Conservation (phyloP, 2,888 invertebrate species). For the Linyphia triangularis region DNA sequence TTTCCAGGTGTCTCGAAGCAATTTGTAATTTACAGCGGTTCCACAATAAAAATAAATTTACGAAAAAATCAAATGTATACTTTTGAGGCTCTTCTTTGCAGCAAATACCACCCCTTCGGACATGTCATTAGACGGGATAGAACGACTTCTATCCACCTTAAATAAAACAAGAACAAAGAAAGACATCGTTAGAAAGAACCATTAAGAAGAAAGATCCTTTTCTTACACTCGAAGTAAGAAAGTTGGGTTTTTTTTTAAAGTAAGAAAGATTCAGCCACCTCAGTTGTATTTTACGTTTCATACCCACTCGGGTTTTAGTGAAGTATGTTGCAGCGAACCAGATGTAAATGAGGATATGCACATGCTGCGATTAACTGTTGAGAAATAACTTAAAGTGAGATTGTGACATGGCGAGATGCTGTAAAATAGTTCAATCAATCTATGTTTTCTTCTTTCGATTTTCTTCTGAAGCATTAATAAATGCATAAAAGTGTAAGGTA, state of each 20-base stretch:
- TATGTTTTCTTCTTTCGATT: neutral
- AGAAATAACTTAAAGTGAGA: neutral
- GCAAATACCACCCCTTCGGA: neutral
- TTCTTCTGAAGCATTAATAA: too few relatives aligned
- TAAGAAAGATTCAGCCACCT: neutral
- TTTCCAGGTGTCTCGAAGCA: neutral
- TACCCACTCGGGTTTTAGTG: neutral
- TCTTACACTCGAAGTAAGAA: constrained; percentile 9
- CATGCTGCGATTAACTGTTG: neutral
- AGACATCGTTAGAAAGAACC: constrained; percentile 21
- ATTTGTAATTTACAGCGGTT: constrained; percentile 18
- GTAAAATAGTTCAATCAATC: neutral
- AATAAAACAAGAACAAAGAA: constrained; percentile 35
- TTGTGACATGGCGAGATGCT: neutral
- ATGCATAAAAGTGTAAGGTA: too few relatives aligned
- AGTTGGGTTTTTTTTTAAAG: neutral
- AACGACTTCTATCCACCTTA: constrained; percentile 12
- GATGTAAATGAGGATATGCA: constrained; percentile 24
- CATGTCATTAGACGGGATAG: neutral
- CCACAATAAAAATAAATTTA: neutral
- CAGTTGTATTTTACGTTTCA: neutral
- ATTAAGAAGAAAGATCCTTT: constrained; percentile 44
- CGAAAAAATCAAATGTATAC: constrained; percentile 16
- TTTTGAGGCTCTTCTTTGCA: neutral
- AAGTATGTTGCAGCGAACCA: neutral